Evolutionary conservation across 2,113 vertebrate genomes (phyloP).

Genomic region (Laticauda laticaudata): DNA sequence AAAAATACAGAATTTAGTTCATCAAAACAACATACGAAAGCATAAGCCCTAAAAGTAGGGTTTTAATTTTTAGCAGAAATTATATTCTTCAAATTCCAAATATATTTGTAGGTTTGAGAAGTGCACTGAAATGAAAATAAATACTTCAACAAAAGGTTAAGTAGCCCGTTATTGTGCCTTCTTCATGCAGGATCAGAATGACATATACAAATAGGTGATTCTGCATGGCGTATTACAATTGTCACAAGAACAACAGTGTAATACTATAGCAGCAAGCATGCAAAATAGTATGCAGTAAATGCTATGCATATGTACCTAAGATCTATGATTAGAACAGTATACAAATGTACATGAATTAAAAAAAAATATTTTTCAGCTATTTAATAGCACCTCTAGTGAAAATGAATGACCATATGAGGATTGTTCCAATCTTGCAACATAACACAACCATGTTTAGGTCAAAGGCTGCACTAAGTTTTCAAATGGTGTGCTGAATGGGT

Average conservation of each 20-base stretch:
- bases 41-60: background rate
- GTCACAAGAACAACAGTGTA: background rate
- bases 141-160: slow-evolving; percentile 44
- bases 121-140: slow-evolving; percentile 56
- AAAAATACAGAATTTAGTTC: slow-evolving; percentile 26
- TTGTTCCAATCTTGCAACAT: background rate
- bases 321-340: background rate
- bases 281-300: background rate
- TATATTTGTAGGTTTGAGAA: slow-evolving; percentile 29
- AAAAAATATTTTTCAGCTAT: slow-evolving; percentile 52
- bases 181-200: slow-evolving; percentile 54
- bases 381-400: slow-evolving; percentile 56
- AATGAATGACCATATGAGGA: slow-evolving; percentile 45
- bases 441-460: background rate
- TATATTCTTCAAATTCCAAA: background rate
- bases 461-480: background rate
- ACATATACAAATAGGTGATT: slow-evolving; percentile 57
- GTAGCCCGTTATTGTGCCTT: slow-evolving; percentile 55
- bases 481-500: background rate
- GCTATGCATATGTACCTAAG: background rate
- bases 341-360: background rate
- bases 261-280: background rate
- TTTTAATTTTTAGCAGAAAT: slow-evolving; percentile 30
- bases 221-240: background rate
- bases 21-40: slow-evolving; percentile 26